Base-by-base conservation (phyloP, 2,888 invertebrate genomes). In the Drosophila greeni region DNA sequence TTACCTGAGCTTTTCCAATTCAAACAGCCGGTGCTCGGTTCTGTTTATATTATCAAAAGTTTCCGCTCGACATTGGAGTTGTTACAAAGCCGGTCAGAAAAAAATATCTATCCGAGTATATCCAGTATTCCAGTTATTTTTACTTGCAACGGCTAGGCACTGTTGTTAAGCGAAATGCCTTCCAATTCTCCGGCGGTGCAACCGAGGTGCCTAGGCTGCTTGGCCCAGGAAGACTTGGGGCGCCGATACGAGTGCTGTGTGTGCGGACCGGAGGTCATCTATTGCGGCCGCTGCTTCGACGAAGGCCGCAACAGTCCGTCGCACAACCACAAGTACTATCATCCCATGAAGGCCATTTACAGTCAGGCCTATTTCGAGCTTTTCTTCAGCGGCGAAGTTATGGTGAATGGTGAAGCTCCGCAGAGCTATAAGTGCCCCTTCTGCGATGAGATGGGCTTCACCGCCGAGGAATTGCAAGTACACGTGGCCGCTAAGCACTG, bases 291-390 rank as follows among this genome's bases (percentile, higher is more conserved):
- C 5, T 82, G 79, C 14, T 68, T 59, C 14, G 53, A 68, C 5
- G 23, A 16, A 16, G 70, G 57, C 47, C 70, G 66, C 42, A 67
- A 69, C 23, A 5, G 7, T 9, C 6, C 59, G 5, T 31, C 14
- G 23, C 45, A 54, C 5, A 33, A 16, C 23, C 82, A 82, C 54
- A 79, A 72, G 23, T 72, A 72, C 24, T 79, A 68, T 45, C 79
- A 79, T 60, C 82, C 82, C 16, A 82, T 77, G 82, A 69, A 66
- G 51, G 82, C 69, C 16, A 56, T 74, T 2, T 74, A 66, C 26
- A 82, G 52, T 62, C 24, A 18, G 6, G 8, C 39, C 6, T 29
- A 23, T 45, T 68, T 73, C 9, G 57, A 81, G 2, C 18, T 75
- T 4, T 76, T 43, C 24, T 77, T 76, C 18, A 11, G 23, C 40